Percentiles rank a stretch among this genome's conserved stretches.
Conservation (phyloP, 2,113 vertebrate genomes). For the Propithecus coquereli region DNA sequence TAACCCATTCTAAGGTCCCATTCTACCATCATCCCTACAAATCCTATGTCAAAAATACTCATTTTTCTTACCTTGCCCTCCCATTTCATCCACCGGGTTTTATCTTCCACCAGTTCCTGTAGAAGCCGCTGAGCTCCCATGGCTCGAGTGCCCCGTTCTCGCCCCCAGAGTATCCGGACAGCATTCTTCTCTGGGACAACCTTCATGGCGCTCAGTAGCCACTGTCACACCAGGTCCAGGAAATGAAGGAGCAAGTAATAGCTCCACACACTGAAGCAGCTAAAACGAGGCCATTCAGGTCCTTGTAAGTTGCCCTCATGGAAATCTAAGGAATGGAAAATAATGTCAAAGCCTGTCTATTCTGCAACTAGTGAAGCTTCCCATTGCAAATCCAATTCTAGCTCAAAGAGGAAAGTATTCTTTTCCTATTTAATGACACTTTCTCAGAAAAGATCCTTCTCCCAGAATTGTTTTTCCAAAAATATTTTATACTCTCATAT, state of each 20-base stretch:
- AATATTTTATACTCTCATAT: conserved; percentile 12
- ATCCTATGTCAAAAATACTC: not conserved
- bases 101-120: conserved; percentile 98
- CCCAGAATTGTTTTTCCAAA: conserved; percentile 30
- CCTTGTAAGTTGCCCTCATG: conserved; percentile 81
- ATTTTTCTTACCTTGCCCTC: conserved; percentile 92
- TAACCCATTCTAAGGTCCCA: not conserved
- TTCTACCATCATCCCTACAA: not conserved
- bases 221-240: conserved; percentile 70
- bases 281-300: conserved; percentile 83
- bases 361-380: conserved; percentile 44
- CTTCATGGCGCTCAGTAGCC: conserved; percentile 84
- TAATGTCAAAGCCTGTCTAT: conserved; percentile 49
- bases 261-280: conserved; percentile 79
- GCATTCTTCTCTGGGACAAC: conserved; percentile 96
- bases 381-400: not conserved
- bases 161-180: conserved; percentile 93
- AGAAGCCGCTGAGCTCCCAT: conserved; percentile 93
- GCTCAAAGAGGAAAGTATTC: not conserved
- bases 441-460: conserved; percentile 24
- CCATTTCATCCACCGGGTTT: conserved; percentile 99
- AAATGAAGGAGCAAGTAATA: conserved; percentile 72
- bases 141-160: conserved; percentile 92
- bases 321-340: conserved; percentile 78
- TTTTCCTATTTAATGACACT: conserved; percentile 27